Evolutionary conservation across 2,888 invertebrate genomes (phyloP), one percentile per base, ranked within the genome.

Genomic region (Drosophila kuntzei): DNA sequence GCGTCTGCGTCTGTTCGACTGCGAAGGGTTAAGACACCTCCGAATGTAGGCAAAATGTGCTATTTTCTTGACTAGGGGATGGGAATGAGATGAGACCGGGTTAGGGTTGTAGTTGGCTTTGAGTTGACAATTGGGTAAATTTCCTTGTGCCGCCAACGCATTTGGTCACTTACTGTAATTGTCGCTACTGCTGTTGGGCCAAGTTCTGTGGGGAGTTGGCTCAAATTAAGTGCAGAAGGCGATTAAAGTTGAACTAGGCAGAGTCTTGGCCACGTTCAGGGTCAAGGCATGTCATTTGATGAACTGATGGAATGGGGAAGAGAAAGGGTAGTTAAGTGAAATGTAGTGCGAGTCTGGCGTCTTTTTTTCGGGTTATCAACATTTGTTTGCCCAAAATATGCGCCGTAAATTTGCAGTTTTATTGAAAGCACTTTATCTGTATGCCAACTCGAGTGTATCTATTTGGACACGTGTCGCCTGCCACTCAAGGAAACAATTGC

Each of bases 161-260:
- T 80, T 82, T 61, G 84, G 65, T 71, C 87, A 87, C 82, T 83
- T 87, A 87, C 69, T 58, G 68, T 82, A 81, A 82, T 82, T 87
- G 86, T 76, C 68, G 71, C 72, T 67, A 71, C 64, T 67, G 54
- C 64, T 57, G 64, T 22, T 22, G 73, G 57, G 43, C 4, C 14
- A 41, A 41, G 62, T 64, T 53, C 20, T 63, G 32, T 7, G 9
- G 11, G 60, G 50, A 54, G 65, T 51, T 44, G 76, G 51, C 66
- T 66, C 71, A 76, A 87, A 83, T 83, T 83, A 83, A 83, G 87
- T 83, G 82, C 82, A 83, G 87, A 87, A 73, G 64, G 65, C 85
- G 87, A 80, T 82, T 87, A 68, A 66, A 60, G 49, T 50, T 11
- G 49, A 51, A 46, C 41, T 39, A 39, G 43, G 7, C 20, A 44